Percentiles rank a stretch among this genome's conserved stretches.
These are phyloP conservation scores for Dolichoris vasculosae DNA, from an alignment of 1,140 invertebrate genomes.

Conservation along the genomic window DNA sequence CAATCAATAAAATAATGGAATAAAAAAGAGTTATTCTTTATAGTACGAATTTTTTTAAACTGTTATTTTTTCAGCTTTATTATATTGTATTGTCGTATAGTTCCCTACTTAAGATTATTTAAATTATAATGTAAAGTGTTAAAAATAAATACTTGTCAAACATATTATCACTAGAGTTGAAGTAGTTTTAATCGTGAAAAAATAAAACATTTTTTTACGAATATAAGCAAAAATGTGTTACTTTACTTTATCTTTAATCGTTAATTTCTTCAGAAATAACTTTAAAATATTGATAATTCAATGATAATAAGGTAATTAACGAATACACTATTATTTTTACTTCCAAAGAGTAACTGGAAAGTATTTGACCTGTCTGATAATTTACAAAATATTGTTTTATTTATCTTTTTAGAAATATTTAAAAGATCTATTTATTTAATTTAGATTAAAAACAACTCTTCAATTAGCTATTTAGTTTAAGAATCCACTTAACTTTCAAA, in stretches of 20 bases:
- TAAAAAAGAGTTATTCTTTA: background rate
- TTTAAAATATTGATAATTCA: background rate
- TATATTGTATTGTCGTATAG: background rate
- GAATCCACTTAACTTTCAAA: constrained; percentile 34
- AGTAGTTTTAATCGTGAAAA: background rate
- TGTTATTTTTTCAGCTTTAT: background rate
- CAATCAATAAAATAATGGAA: constrained; percentile 16
- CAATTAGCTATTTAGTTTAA: constrained; percentile 43
- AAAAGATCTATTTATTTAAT: background rate
- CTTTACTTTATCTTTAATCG: background rate
- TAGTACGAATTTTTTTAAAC: background rate
- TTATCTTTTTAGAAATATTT: constrained; percentile 9
- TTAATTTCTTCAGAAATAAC: too few species aligned
- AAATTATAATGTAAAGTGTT: background rate
- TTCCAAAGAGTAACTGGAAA: background rate
- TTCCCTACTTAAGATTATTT: background rate
- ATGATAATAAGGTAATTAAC: background rate
- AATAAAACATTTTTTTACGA: background rate
- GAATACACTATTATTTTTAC: background rate
- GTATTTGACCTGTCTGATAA: constrained; percentile 7
- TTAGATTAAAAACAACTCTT: constrained; percentile 6
- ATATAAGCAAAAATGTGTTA: background rate
- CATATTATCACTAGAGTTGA: background rate
- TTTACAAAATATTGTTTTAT: background rate
- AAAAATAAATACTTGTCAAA: background rate